Percentiles rank a stretch among this genome's conserved stretches.
Conservation (phyloP, 2,888 invertebrate species). For the Pollenia griseotomentosa region DNA sequence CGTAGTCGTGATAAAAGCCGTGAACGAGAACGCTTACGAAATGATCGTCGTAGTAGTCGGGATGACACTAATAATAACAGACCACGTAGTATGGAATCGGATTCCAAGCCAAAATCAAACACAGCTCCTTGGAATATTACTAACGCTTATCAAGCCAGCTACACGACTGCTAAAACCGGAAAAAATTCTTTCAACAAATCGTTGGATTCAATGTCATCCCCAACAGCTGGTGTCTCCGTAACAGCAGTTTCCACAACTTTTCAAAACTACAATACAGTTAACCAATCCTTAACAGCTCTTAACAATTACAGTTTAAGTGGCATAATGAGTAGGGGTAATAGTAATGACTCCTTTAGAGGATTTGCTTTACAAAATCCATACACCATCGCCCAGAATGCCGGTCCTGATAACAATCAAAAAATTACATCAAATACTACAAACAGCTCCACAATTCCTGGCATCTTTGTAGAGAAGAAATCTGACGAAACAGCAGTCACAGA, state of each 20-base stretch:
- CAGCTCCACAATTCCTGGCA: slow-evolving; percentile 72
- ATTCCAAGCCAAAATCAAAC: slow-evolving; percentile 59
- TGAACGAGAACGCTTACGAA: slow-evolving; percentile 84
- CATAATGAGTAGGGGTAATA: slow-evolving; percentile 62
- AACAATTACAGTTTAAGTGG: slow-evolving; percentile 78
- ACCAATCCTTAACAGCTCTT: slow-evolving; percentile 68
- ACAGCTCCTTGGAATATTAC: slow-evolving; percentile 66
- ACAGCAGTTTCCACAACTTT: slow-evolving; percentile 72
- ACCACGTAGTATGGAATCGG: slow-evolving; percentile 37
- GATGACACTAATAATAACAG: slow-evolving; percentile 29
- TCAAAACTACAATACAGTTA: slow-evolving; percentile 76
- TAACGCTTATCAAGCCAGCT: slow-evolving; percentile 72
- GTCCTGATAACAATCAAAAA: slow-evolving; percentile 35
- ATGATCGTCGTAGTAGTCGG: slow-evolving; percentile 71
- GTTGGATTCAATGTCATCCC: not conserved
- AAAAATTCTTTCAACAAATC: slow-evolving; percentile 3
- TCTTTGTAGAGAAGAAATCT: slow-evolving; percentile 73
- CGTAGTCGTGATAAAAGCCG: slow-evolving; percentile 83
- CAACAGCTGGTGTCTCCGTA: slow-evolving; percentile 23
- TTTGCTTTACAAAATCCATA: slow-evolving; percentile 78
- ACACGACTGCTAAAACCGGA: slow-evolving; percentile 5
- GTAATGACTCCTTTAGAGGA: slow-evolving; percentile 65
- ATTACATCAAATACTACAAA: slow-evolving; percentile 42
- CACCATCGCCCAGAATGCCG: slow-evolving; percentile 73
- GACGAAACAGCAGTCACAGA: not conserved